Evolutionary conservation across 2,113 vertebrate genomes (phyloP).

Genomic region (Thinocorus orbignyianus): DNA sequence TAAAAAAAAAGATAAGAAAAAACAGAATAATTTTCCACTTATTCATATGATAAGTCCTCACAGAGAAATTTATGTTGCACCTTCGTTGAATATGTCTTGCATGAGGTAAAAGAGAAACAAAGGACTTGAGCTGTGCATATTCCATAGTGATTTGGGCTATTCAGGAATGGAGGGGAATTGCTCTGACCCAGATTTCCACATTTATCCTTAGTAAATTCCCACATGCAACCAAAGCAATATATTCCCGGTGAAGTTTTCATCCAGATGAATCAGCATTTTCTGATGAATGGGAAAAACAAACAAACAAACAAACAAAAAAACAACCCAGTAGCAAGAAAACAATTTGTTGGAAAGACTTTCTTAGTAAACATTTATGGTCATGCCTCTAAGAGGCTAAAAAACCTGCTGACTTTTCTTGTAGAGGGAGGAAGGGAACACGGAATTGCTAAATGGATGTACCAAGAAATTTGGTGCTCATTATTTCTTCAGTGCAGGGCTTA

Average conservation of each 20-base stretch:
- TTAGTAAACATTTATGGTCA: neutral
- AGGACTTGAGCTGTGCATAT: neutral
- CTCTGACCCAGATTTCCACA: neutral
- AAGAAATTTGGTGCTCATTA: neutral
- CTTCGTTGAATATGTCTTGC: neutral
- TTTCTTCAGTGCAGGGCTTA: neutral
- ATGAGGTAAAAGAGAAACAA: neutral
- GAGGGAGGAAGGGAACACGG: neutral
- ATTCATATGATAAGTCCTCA: neutral
- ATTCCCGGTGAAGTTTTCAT: neutral
- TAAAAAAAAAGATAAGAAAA: neutral
- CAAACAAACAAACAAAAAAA: too few species aligned
- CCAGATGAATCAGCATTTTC: neutral
- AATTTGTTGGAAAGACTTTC: neutral
- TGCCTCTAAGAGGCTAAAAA: neutral
- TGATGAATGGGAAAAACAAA: neutral
- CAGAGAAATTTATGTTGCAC: neutral
- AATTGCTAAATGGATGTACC: neutral
- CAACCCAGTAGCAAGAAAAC: neutral
- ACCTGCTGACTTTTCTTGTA: neutral
- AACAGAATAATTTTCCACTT: neutral
- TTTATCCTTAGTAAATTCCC: fast-evolving
- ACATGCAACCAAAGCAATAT: neutral
- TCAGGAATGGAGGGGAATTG: neutral
- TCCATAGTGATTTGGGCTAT: neutral